Evolutionary conservation across 2,113 vertebrate species (phyloP).

Genomic region (Chaetodon trifascialis): DNA sequence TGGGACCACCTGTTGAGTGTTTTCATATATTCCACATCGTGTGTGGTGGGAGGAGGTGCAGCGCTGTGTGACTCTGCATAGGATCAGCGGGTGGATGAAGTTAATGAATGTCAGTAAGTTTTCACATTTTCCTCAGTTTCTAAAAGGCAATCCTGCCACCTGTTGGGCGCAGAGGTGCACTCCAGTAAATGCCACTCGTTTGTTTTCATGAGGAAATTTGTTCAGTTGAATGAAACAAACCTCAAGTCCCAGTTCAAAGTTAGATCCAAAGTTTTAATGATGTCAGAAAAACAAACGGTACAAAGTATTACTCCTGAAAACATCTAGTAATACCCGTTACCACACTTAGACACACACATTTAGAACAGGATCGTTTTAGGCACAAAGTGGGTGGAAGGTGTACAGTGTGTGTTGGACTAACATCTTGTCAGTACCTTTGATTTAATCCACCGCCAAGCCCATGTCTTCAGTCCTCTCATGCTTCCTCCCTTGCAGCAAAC

Average conservation of each 20-base stretch:
- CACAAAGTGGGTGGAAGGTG: conserved; percentile 80
- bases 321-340: conserved; percentile 49
- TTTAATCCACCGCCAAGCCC: conserved; percentile 43
- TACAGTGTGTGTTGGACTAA: conserved; percentile 47
- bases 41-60: neutral
- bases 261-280: conserved; percentile 79
- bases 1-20: neutral
- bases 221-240: neutral
- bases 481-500: conserved; percentile 55
- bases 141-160: conserved; percentile 46
- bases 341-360: conserved; percentile 63
- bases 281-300: conserved; percentile 78
- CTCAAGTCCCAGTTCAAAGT: conserved; percentile 22
- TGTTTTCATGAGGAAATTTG: neutral
- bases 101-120: neutral
- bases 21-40: neutral
- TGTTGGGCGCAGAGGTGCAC: conserved; percentile 43
- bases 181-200: neutral
- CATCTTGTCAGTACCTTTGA: conserved; percentile 55
- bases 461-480: conserved; percentile 64
- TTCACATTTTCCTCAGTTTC: neutral
- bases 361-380: conserved; percentile 75
- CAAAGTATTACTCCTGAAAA: conserved; percentile 76
- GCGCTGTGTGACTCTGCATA: neutral
- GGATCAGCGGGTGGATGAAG: neutral